Base-by-base conservation (phyloP, 2,888 invertebrate genomes). In the Drosophila mayaguana region DNA sequence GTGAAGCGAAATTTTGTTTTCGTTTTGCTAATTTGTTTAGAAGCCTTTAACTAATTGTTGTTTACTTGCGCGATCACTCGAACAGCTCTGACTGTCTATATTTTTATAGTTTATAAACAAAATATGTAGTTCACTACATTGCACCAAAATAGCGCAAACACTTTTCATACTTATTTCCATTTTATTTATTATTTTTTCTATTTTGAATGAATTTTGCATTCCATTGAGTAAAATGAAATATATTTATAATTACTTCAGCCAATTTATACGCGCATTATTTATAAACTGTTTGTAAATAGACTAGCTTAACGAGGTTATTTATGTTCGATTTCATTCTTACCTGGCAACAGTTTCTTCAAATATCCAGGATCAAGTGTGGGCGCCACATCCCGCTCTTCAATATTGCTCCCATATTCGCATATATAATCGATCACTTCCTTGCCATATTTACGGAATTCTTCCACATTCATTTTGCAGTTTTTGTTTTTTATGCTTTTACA, bases 371-470 rank as follows among this genome's bases (percentile, higher is more conserved):
- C 96, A 45, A 97, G 94, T 76, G 95, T 95, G 6, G 97, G 96
- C 12, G 96, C 95, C 2, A 97, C 97, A 75, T 96, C 94, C 50
- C 96, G 94, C 43, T 94, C 92, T 34, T 94, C 94, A 62, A 97
- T 94, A 66, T 94, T 95, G 72, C 94, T 94, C 93, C 96, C 94
- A 91, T 97, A 97, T 69, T 96, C 94, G 90, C 96, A 96, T 75
- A 97, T 96, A 91, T 96, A 97, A 92, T 97, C 97, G 71, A 97
- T 95, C 96, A 97, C 96, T 91, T 96, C 95, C 92, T 96, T 96
- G 22, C 97, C 97, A 66, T 95, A 94, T 63, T 93, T 93, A 62
- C 96, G 94, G 93, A 97, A 97, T 84, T 96, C 96, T 85, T 96
- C 94, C 18, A 95, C 94, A 93, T 97, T 95, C 97, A 97, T 97